phyloP scores from a whole-genome alignment of 2,797 vertebrate species.

The Notoglanidium macrostoma region DNA sequence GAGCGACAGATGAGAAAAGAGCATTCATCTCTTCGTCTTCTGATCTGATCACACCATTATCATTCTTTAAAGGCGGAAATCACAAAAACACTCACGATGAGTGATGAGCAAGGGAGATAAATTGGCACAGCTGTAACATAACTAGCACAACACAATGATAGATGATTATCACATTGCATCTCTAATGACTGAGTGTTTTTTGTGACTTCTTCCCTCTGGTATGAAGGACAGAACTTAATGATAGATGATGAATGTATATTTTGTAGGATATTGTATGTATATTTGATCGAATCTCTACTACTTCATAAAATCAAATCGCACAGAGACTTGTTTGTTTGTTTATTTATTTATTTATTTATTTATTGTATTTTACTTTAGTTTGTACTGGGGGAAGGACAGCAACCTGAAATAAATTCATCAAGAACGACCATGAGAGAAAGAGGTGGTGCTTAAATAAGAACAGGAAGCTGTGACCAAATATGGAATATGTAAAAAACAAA shows the following conservation, averaged over 20 bases:
- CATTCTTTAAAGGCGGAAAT: background rate
- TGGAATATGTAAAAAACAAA: background rate
- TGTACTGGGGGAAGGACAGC: too few species aligned
- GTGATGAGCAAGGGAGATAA: background rate
- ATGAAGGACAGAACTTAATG: background rate
- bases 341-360: too few species aligned
- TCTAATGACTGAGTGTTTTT: background rate
- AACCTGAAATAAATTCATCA: background rate
- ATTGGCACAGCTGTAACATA: background rate
- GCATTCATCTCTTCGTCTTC: background rate
- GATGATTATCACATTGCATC: background rate
- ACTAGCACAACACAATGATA: background rate
- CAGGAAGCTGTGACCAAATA: background rate
- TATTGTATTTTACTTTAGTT: too few species aligned
- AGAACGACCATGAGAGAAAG: background rate
- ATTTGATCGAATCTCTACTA: background rate
- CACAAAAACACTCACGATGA: background rate
- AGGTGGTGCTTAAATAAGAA: background rate
- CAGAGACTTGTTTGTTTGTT: too few species aligned
- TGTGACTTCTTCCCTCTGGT: background rate
- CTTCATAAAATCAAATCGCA: too few species aligned
- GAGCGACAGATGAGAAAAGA: background rate
- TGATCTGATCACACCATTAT: background rate
- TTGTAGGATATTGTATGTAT: background rate
- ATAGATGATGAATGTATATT: background rate